These are phyloP conservation scores for Xerus rutilus DNA, from an alignment of 2,797 vertebrate genomes.

Conservation along the genomic window DNA sequence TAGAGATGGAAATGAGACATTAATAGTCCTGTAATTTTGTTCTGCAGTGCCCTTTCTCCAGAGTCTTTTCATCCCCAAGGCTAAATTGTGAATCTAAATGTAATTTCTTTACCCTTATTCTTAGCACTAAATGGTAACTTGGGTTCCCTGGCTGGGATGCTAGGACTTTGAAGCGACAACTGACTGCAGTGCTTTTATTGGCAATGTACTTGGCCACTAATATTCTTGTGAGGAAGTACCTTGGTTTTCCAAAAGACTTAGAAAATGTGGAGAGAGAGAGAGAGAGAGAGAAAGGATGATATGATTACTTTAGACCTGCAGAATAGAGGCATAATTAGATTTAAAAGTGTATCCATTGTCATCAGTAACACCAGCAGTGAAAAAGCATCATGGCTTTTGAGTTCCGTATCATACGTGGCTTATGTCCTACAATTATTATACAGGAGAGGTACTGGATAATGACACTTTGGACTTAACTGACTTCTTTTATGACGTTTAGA, in stretches of 20 bases:
- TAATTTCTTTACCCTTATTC: not conserved
- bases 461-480: slow-evolving; percentile 42
- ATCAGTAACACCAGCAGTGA: not conserved
- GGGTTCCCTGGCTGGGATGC: not conserved
- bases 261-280: not conserved
- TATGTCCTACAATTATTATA: not conserved
- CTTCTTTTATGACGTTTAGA: not conserved
- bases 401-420: not conserved
- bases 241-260: not conserved
- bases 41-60: not conserved
- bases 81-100: not conserved
- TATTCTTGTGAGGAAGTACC: not conserved
- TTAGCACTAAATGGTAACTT: not conserved
- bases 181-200: not conserved
- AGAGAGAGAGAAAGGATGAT: not conserved
- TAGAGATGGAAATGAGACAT: slow-evolving; percentile 2
- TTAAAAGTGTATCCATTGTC: not conserved
- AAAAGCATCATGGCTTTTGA: not conserved
- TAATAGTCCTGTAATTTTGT: not conserved
- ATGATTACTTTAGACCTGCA: not conserved
- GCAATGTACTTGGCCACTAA: not conserved
- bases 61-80: not conserved
- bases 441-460: not conserved
- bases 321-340: not conserved
- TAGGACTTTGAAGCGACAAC: not conserved